Evolutionary conservation across 2,797 vertebrate species (phyloP), one percentile per base, ranked within the genome.

Genomic region (Notolabrus celidotus): DNA sequence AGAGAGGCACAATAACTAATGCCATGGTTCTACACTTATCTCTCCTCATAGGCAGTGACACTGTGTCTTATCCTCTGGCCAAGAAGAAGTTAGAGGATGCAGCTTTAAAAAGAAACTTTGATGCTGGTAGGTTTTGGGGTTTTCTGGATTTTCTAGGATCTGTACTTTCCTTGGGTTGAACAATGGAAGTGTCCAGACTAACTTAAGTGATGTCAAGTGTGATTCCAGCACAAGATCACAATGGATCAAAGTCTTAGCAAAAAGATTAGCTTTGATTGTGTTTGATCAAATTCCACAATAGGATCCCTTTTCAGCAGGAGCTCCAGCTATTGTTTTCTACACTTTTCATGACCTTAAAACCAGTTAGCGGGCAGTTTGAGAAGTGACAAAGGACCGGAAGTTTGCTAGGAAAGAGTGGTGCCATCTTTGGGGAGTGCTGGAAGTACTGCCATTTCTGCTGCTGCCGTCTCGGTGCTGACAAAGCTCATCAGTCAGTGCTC

Each of bases 401-500:
- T 59, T 60, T 31, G 4, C 53, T 54, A 42, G 79, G 72, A 19
- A 58, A 23, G 38, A 33, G 49, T 27, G 42, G 51, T 59, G 71
- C 60, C 67, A 58, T 74, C 42, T 84, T 77, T 61, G 68, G 56
- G 49, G 59, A 62, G 56, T 16, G 61, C 45, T 74, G 45, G 45
- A 67, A 78, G 79, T 25, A 43, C 70, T 82, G 64, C 56, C 64
- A 46, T 45, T 52, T 62, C 68, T 42, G 43, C 65, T 49, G 50
- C 66, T 80, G 71, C 75, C 66, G 67, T 80, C 77, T 80, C 74
- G 54, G 46, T 67, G 49, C 77, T 83, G 78, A 82, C 77, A 72
- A 54, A 79, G 63, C 62, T 79, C 63, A 82, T 82, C 74, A 81
- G 74, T 86, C 78, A 80, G 53, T 20, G 39, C 59, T 81, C 82